Base-by-base conservation (phyloP, 2,113 vertebrate genomes). In the Caranx melampygus region DNA sequence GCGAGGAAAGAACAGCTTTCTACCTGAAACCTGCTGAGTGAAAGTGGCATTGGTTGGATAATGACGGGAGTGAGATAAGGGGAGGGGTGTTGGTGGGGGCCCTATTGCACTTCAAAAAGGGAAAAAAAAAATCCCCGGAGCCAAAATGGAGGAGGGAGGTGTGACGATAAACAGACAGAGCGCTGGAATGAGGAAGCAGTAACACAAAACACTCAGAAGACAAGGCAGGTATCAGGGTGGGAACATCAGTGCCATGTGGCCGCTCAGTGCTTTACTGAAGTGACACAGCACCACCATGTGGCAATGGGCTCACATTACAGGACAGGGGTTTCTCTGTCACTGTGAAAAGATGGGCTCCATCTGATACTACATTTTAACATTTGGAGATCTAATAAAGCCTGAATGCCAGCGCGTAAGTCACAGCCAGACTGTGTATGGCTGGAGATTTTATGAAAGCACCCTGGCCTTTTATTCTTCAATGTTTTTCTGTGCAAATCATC, bases 201-300 rank as follows among this genome's bases (percentile, higher is more conserved):
- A 81, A 87, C 49, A 86, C 70, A 83, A 79, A 68, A 70, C 47
- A 83, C 69, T 63, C 1, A 49, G 72, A 57, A 77, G 35, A 71
- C 12, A 5, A 76, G 61, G 63, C 77, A 85, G 66, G 72, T 79
- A 63, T 82, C 40, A n/a, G 78, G 73, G 71, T 82, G 20, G 15
- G 42, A 65, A 34, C 42, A 10, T 72, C 33, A 55, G 18, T 26
- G 52, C 5, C 72, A 47, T 3, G 35, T 33, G 35, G 59, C 15
- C 20, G n/a, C 1, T 55, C 26, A 13, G 33, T 3, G 70, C 11
- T 64, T 5, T 11, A 63, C 42, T n/a, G n/a, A 88, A 87, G 90
- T 74, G 62, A 63, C 78, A 92, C 85, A 94, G 92, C 84, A 51
- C 91, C 90, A 65, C 85, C 93, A 80, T 79, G 93, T 91, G 93